Evolutionary conservation across 2,888 invertebrate genomes (phyloP), one percentile per base, ranked within the genome.

Genomic region (Andrena chrysosceles): DNA sequence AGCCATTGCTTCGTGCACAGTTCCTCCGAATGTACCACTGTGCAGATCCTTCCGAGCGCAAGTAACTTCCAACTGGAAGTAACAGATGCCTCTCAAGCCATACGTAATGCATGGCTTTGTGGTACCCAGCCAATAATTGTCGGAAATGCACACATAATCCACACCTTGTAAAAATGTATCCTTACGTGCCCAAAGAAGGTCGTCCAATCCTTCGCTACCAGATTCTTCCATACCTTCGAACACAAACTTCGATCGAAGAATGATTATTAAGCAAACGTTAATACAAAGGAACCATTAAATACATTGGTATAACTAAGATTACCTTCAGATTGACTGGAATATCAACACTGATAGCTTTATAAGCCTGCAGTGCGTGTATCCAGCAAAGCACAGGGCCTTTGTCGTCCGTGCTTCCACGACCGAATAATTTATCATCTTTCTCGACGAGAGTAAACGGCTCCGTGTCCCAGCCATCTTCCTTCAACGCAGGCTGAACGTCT

Each of bases 161-260:
- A 98, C 97, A 92, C 96, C 96, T 72, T 96, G 95, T 49, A 99
- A 95, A 94, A 98, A 99, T 33, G 96, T 96, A 87, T 97, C 96
- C 92, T 97, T 97, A 87, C 95, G 95, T 0, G 95, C 93, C 87
- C 95, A 94, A 0, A 99, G 95, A 10, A 99, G 94, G 0, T 97
- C 97, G 93, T 99, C 98, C 31, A 99, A 95, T n/a, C 99, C 99
- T 93, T 97, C 97, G 80, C 99, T 99, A 6, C 99, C 99, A 81
- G 97, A 97, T 94, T 99, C 99, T 94, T 99, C 99, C 99, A 99
- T 99, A 74, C 98, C 99, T 95, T 99, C 99, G 93, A 99, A 97
- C 16, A 98, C 96, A 94, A 99, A 99, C 96, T 96, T 91, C 59
- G 93, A 89, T 68, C 42, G 26, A 63, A 77, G 48, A 76, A 69